Conservation (phyloP, 2,888 invertebrate species). For the Caenorhabditis sp. region DNA sequence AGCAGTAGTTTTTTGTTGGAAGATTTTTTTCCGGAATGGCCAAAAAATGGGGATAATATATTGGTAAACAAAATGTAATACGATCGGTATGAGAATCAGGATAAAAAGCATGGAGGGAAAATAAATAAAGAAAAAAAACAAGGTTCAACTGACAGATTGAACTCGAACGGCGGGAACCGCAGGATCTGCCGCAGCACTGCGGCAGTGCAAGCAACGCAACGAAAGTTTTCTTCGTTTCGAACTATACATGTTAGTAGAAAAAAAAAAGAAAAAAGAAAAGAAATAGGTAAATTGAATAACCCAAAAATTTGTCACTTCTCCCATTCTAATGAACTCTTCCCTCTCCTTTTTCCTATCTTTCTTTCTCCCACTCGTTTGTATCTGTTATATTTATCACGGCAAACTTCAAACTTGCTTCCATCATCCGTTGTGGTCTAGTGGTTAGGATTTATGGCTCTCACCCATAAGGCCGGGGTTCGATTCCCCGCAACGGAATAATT, state of each 20-base stretch:
- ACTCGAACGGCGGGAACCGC: constrained; percentile 56
- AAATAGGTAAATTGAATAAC: background rate
- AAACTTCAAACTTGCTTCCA: background rate
- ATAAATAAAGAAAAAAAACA: constrained; percentile 7
- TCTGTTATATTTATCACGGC: background rate
- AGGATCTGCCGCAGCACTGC: too few species aligned
- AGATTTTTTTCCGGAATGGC: constrained; percentile 18
- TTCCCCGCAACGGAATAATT: constrained; percentile 49
- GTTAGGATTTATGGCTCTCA: constrained; percentile 51
- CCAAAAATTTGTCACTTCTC: constrained; percentile 32
- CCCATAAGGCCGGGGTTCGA: constrained; percentile 54
- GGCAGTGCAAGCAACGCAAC: too few species aligned
- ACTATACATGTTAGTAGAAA: too few species aligned
- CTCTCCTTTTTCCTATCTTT: background rate
- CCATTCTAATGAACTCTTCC: background rate
- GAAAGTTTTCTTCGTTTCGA: too few species aligned
- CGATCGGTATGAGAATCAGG: background rate
- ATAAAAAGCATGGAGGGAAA: constrained; percentile 10
- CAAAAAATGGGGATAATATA: constrained; percentile 22
- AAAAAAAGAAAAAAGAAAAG: background rate
- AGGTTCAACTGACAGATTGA: constrained; percentile 61
- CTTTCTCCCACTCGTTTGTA: background rate
- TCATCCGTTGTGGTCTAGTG: constrained; percentile 35
- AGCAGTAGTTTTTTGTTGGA: constrained; percentile 12
- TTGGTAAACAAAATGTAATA: constrained; percentile 12